A percentile compares a stretch with the other conserved stretches of the same genome.
Conservation (phyloP, 2,797 vertebrate genomes). For the Enteromius fasciolatus region DNA sequence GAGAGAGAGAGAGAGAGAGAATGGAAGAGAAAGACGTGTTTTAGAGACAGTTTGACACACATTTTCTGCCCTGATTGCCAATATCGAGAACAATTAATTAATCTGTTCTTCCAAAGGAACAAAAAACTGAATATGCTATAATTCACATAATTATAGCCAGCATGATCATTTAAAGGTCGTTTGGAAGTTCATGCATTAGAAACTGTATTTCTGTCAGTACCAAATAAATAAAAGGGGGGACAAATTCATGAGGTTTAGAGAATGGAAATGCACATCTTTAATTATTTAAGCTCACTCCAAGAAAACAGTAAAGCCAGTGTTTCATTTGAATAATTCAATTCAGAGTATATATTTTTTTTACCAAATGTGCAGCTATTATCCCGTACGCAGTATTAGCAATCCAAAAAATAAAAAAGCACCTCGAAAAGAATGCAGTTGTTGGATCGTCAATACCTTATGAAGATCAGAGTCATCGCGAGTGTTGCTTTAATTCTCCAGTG, state of each 20-base stretch:
- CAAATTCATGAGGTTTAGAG: background rate
- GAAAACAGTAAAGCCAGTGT: background rate
- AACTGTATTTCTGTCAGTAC: background rate
- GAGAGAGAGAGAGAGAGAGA: too few relatives aligned
- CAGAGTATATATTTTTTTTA: background rate
- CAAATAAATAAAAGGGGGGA: background rate
- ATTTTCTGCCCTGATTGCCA: background rate
- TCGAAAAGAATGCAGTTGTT: slow-evolving; percentile 31
- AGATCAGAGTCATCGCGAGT: slow-evolving; percentile 61
- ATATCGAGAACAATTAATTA: background rate
- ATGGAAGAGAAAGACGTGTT: background rate
- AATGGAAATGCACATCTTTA: slow-evolving; percentile 15
- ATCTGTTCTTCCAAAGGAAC: background rate
- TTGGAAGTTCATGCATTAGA: slow-evolving; percentile 9
- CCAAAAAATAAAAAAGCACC: background rate
- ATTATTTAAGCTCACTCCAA: slow-evolving; percentile 8
- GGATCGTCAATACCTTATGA: slow-evolving; percentile 45
- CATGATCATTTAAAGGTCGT: background rate
- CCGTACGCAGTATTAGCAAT: background rate
- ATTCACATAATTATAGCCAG: background rate
- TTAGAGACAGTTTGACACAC: background rate
- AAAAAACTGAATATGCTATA: background rate
- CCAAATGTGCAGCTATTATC: background rate
- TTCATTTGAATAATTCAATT: slow-evolving; percentile 18
- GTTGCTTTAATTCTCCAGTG: slow-evolving; percentile 58